phyloP scores from a whole-genome alignment of 1,140 invertebrate species.

The Rhizoglyphus robini region DNA sequence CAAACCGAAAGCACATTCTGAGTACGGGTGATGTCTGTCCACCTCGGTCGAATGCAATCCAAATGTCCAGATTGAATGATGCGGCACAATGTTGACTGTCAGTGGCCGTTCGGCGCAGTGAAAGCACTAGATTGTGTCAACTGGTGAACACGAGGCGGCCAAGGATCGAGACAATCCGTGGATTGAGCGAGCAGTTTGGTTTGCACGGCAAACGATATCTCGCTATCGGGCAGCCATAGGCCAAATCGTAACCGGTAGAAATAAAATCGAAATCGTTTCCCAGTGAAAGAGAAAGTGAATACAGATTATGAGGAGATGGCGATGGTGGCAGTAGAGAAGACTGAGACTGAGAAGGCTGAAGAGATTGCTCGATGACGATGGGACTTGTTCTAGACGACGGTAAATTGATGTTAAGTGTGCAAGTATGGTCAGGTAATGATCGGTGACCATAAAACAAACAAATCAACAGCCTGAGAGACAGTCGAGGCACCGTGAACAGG shows the following conservation, averaged over 20 bases:
- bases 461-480: neutral
- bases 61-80: no score
- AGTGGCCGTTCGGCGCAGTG: no score
- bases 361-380: no score
- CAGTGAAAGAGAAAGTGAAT: conserved; percentile 7
- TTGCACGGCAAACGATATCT: neutral
- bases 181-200: neutral
- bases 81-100: no score
- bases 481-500: neutral
- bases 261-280: neutral
- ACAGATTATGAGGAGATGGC: neutral
- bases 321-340: neutral
- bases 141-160: neutral
- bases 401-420: neutral
- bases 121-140: neutral
- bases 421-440: neutral
- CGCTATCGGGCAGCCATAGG: neutral
- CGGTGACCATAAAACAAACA: conserved; percentile 11
- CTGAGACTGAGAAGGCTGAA: neutral
- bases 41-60: neutral
- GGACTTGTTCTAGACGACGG: neutral
- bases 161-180: neutral
- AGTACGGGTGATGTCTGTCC: neutral
- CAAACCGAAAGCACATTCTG: neutral
- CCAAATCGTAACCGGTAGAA: neutral